phyloP scores from a whole-genome alignment of 2,113 vertebrate species.

The Gadus macrocephalus region DNA sequence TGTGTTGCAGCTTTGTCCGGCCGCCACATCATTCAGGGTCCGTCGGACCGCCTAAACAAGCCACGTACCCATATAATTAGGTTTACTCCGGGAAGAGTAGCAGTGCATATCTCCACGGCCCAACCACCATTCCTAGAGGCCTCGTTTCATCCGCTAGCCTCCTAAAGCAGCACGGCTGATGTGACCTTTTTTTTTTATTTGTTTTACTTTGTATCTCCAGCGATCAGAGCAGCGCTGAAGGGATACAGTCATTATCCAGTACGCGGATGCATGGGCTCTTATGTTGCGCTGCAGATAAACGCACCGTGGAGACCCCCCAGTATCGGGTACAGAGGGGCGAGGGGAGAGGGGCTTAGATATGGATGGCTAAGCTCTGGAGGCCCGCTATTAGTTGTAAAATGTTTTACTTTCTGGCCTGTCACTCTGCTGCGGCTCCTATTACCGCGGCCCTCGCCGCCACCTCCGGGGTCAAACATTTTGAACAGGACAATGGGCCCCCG shows the following conservation, averaged over 20 bases:
- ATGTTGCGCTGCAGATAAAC: slow-evolving; percentile 72
- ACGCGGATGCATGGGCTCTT: slow-evolving; percentile 65
- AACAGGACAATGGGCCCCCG: slow-evolving; percentile 71
- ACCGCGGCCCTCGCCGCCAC: slow-evolving; percentile 73
- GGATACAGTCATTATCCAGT: slow-evolving; percentile 28
- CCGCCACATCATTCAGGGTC: slow-evolving; percentile 74
- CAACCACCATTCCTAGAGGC: slow-evolving; percentile 18
- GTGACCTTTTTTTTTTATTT: slow-evolving; percentile 19
- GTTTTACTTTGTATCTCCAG: not conserved
- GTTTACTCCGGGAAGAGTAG: slow-evolving; percentile 65
- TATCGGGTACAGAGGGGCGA: slow-evolving; percentile 73
- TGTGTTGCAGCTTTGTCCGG: slow-evolving; percentile 79
- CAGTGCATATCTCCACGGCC: slow-evolving; percentile 32
- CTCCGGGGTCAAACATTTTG: slow-evolving; percentile 80
- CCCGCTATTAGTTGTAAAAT: slow-evolving; percentile 77
- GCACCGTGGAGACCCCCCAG: slow-evolving; percentile 77
- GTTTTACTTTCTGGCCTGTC: slow-evolving; percentile 79
- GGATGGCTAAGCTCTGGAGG: slow-evolving; percentile 77
- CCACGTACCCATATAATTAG: slow-evolving; percentile 71
- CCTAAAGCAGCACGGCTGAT: not conserved
- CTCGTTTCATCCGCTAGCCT: no score
- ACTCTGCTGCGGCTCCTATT: slow-evolving; percentile 74
- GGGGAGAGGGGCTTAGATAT: slow-evolving; percentile 77
- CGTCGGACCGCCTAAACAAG: slow-evolving; percentile 74
- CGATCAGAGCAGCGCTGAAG: not conserved